These are phyloP conservation scores for Oncopeltus fasciatus DNA, from an alignment of 1,140 invertebrate species.

Conservation along the genomic window DNA sequence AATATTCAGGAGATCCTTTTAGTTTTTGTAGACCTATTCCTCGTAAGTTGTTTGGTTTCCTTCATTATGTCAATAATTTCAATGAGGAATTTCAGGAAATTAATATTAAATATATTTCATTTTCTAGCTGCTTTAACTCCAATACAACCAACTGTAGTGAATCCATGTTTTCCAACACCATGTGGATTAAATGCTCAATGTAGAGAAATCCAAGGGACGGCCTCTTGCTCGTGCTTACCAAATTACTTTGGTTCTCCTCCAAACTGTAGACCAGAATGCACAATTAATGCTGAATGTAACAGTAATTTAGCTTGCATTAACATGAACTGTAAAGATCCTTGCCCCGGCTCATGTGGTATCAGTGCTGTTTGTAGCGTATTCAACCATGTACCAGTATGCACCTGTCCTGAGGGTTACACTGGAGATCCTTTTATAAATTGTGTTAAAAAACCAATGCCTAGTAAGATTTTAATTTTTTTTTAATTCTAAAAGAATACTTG, in stretches of 20 bases:
- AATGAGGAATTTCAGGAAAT: not conserved
- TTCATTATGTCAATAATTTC: not conserved
- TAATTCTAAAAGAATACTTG: not conserved
- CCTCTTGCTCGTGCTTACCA: slow-evolving; percentile 50
- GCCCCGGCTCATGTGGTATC: slow-evolving; percentile 55
- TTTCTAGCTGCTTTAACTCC: not conserved
- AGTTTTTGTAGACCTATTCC: slow-evolving; percentile 39
- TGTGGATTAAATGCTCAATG: slow-evolving; percentile 62
- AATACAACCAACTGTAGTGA: slow-evolving; percentile 25
- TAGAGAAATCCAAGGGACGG: slow-evolving; percentile 41
- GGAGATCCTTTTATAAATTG: slow-evolving; percentile 49
- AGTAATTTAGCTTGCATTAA: slow-evolving; percentile 55
- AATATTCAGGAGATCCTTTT: slow-evolving; percentile 50
- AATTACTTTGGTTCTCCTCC: slow-evolving; percentile 59
- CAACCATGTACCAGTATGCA: slow-evolving; percentile 56
- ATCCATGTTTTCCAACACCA: slow-evolving; percentile 51
- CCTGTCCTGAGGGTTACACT: slow-evolving; percentile 50
- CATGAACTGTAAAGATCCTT: slow-evolving; percentile 59
- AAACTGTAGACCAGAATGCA: slow-evolving; percentile 58
- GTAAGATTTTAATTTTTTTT: not conserved
- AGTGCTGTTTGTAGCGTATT: slow-evolving; percentile 61
- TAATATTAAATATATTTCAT: not conserved
- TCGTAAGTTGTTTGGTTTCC: slow-evolving; percentile 18
- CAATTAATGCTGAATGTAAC: slow-evolving; percentile 53
- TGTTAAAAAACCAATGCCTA: not conserved